Conservation (phyloP, 2,797 vertebrate species). For the Clarias pachynema region DNA sequence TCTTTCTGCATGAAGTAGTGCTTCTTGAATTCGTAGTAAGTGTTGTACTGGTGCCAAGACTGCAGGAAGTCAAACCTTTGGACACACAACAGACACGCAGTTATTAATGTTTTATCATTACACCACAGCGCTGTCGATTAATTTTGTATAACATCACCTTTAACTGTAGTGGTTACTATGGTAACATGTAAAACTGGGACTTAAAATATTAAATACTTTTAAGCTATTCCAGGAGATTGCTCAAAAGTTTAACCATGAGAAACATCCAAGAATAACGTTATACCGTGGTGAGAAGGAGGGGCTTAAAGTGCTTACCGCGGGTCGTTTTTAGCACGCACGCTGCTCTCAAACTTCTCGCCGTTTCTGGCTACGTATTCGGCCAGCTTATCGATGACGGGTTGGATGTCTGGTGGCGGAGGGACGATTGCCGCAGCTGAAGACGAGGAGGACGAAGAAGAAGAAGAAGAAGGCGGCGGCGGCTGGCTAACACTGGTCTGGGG, state of each 20-base stretch:
- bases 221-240: too few relatives aligned
- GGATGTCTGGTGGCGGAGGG: slow-evolving; percentile 94
- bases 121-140: neutral
- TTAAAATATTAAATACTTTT: neutral
- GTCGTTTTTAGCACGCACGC: slow-evolving; percentile 96
- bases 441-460: slow-evolving; percentile 15
- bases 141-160: neutral
- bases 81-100: slow-evolving; percentile 39
- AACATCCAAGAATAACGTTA: neutral
- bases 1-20: slow-evolving; percentile 96
- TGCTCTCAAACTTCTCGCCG: slow-evolving; percentile 93
- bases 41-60: slow-evolving; percentile 94
- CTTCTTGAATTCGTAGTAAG: slow-evolving; percentile 98
- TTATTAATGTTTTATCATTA: neutral
- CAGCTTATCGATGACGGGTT: slow-evolving; percentile 97
- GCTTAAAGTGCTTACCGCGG: slow-evolving; percentile 78
- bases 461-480: neutral
- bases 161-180: neutral
- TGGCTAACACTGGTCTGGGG: slow-evolving; percentile 50
- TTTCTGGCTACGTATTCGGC: slow-evolving; percentile 97
- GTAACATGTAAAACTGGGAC: neutral
- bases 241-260: neutral
- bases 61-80: slow-evolving; percentile 95
- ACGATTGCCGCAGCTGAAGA: slow-evolving; percentile 86
- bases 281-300: too few relatives aligned